These are phyloP conservation scores for Cephonodes hylas DNA, from an alignment of 2,888 invertebrate species.

Conservation along the genomic window DNA sequence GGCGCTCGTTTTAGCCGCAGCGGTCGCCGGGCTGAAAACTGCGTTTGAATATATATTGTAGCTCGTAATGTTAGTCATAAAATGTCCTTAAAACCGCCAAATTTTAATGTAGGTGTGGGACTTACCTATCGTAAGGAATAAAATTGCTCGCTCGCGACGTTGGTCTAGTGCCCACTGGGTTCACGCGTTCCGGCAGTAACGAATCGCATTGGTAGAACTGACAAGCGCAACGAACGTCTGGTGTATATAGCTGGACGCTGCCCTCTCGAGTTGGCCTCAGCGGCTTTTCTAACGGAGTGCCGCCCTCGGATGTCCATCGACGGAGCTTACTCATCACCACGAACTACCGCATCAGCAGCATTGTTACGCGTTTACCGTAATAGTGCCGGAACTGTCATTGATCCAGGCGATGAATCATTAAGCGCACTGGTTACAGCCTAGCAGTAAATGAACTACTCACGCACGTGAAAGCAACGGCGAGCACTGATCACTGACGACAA, in stretches of 20 bases:
- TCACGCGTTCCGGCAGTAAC: conserved; percentile 87
- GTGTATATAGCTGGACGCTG: conserved; percentile 85
- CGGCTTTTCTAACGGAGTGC: conserved; percentile 81
- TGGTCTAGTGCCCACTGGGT: conserved; percentile 84
- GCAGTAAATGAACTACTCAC: conserved; percentile 73
- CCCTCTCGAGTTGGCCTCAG: conserved; percentile 86
- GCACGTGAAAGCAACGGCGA: conserved; percentile 74
- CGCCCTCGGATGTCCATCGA: conserved; percentile 86
- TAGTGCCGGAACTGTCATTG: conserved; percentile 39
- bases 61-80: conserved; percentile 57
- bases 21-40: conserved; percentile 65
- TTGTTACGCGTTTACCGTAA: conserved; percentile 46
- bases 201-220: conserved; percentile 92
- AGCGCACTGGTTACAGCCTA: conserved; percentile 61
- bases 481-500: conserved; percentile 77
- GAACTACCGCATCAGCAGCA: conserved; percentile 52
- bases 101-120: conserved; percentile 42
- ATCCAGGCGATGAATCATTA: conserved; percentile 53
- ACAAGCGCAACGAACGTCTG: conserved; percentile 92
- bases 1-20: conserved; percentile 79
- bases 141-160: conserved; percentile 82
- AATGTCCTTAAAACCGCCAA: conserved; percentile 50
- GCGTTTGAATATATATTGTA: conserved; percentile 57
- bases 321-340: conserved; percentile 75
- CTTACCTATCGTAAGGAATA: conserved; percentile 70